phyloP scores from a whole-genome alignment of 2,797 vertebrate species.

The Onychomys leucogaster region DNA sequence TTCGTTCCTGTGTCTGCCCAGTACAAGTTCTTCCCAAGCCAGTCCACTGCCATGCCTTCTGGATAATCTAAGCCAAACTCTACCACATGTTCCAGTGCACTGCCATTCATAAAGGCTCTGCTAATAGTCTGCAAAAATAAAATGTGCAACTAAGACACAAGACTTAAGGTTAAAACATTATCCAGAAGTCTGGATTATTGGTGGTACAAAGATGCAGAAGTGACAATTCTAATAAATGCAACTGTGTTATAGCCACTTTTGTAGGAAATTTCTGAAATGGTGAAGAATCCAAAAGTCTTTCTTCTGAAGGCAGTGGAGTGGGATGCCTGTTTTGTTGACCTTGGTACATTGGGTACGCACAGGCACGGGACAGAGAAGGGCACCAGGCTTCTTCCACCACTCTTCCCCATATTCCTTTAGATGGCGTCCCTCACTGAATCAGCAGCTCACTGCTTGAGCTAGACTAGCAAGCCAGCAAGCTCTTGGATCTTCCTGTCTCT shows the following conservation, averaged over 20 bases:
- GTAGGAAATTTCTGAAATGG: conserved; percentile 68
- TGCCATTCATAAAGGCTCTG: conserved; percentile 98
- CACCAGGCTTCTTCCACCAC: not conserved
- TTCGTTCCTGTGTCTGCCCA: conserved; percentile 99
- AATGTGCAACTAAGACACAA: conserved; percentile 69
- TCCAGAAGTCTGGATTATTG: conserved; percentile 36
- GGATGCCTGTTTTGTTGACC: not conserved
- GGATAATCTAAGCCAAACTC: conserved; percentile 98
- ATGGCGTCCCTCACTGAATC: not conserved
- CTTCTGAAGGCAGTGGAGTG: not conserved
- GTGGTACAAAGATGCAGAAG: not conserved
- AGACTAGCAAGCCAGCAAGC: not conserved
- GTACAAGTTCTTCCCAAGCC: conserved; percentile 98
- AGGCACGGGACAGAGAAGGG: not conserved
- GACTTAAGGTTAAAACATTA: conserved; percentile 60
- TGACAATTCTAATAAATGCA: conserved; percentile 79
- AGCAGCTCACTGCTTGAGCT: not conserved
- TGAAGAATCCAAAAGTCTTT: conserved; percentile 44
- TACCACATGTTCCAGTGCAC: conserved; percentile 95
- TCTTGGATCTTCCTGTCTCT: not conserved
- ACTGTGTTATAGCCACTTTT: conserved; percentile 70
- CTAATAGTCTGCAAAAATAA: conserved; percentile 94
- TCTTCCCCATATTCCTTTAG: not conserved
- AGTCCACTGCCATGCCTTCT: conserved; percentile 99
- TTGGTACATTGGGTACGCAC: not conserved